Evolutionary conservation across 2,113 vertebrate genomes (phyloP).

Genomic region (Platichthys stellatus): DNA sequence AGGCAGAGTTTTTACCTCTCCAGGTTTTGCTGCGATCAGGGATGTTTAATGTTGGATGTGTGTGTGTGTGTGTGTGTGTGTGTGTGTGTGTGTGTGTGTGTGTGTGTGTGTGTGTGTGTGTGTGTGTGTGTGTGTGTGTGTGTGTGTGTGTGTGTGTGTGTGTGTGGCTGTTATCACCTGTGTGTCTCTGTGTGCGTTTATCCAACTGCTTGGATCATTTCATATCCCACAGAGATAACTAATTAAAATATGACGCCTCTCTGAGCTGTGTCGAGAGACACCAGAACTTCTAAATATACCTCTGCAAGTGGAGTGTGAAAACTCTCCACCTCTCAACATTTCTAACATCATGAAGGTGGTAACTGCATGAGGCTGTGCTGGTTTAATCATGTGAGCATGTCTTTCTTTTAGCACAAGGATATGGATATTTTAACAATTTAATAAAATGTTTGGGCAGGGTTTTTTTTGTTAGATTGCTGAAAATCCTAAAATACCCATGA

Average conservation of each 20-base stretch:
- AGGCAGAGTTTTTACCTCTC: constrained; percentile 36
- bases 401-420: not conserved
- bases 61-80: constrained; percentile 1
- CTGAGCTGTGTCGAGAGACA: constrained; percentile 60
- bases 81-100: not conserved
- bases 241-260: constrained; percentile 77
- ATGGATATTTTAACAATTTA: too few species aligned
- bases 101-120: constrained; percentile 1
- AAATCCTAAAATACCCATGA: too few species aligned
- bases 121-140: not conserved
- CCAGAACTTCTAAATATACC: constrained; percentile 66
- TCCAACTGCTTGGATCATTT: constrained; percentile 46
- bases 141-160: not conserved
- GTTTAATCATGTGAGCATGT: constrained; percentile 6
- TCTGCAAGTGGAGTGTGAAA: constrained; percentile 54
- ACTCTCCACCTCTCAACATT: constrained; percentile 51
- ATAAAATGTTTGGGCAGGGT: too few species aligned
- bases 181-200: constrained; percentile 12
- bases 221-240: constrained; percentile 67
- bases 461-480: too few species aligned
- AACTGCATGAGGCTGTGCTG: constrained; percentile 5
- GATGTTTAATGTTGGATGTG: constrained; percentile 4
- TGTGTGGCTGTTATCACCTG: not conserved
- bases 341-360: constrained; percentile 23
- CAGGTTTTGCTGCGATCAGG: constrained; percentile 32